phyloP scores from a whole-genome alignment of 2,888 invertebrate genomes.

The Agelastica alni region DNA sequence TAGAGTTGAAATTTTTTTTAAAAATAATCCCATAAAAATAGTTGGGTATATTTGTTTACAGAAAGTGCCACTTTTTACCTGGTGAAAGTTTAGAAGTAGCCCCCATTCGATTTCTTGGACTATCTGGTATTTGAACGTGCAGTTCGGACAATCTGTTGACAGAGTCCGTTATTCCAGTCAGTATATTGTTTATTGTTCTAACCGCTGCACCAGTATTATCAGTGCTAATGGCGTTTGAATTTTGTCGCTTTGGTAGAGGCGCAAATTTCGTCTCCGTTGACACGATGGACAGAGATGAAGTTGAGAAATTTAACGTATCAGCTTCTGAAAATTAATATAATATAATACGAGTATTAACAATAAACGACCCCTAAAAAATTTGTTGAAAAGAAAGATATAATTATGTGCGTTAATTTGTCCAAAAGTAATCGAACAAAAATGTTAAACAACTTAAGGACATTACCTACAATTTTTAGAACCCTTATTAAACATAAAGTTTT shows the following conservation, averaged over 20 bases:
- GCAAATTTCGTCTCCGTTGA: conserved; percentile 10
- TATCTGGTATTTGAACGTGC: conserved; percentile 40
- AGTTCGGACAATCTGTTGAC: conserved; percentile 51
- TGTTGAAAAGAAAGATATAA: too few species aligned
- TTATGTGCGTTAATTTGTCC: too few species aligned
- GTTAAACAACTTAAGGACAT: too few species aligned
- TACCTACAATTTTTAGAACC: too few species aligned
- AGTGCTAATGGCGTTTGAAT: conserved; percentile 47
- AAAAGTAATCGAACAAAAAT: too few species aligned
- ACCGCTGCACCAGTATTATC: conserved; percentile 51
- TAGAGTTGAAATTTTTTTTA: too few species aligned
- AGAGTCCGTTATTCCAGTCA: conserved; percentile 52
- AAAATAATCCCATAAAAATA: too few species aligned
- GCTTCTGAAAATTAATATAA: conserved; percentile 15
- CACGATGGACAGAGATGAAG: conserved; percentile 13
- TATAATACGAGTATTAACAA: not conserved
- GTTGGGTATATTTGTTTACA: too few species aligned
- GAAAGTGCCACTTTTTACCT: too few species aligned
- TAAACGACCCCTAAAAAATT: not conserved
- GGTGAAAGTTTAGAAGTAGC: conserved; percentile 15
- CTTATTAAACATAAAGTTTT: too few species aligned
- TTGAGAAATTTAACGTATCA: conserved; percentile 13
- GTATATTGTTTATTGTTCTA: conserved; percentile 52
- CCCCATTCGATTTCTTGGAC: conserved; percentile 30
- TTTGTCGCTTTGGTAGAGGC: conserved; percentile 38